A percentile compares a stretch with the other conserved stretches of the same genome.
Conservation (phyloP, 2,113 vertebrate species). For the Bombycilla garrulus region DNA sequence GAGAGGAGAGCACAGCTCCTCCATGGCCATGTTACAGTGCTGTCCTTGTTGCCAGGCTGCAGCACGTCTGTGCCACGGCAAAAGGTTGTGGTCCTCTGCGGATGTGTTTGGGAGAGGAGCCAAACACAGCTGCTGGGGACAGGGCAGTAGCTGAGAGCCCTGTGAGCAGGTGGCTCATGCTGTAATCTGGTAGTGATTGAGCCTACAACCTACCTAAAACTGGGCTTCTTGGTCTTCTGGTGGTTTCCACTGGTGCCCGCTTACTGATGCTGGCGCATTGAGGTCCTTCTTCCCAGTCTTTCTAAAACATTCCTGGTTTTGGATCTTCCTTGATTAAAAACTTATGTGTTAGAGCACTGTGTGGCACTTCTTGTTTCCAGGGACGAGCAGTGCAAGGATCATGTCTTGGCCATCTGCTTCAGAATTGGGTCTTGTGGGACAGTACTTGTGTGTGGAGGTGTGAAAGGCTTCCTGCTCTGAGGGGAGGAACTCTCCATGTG, state of each 20-base stretch:
- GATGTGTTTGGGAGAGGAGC: background rate
- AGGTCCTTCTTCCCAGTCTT: background rate
- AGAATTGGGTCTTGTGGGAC: background rate
- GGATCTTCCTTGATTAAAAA: background rate
- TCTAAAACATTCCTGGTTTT: background rate
- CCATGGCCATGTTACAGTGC: rapidly evolving
- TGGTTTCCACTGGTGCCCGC: background rate
- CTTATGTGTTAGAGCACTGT: background rate
- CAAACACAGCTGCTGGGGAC: background rate
- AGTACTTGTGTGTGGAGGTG: background rate
- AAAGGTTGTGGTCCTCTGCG: background rate
- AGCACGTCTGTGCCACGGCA: rapidly evolving
- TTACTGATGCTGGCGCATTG: background rate
- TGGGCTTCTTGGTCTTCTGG: background rate
- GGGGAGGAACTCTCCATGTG: background rate
- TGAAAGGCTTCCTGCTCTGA: background rate
- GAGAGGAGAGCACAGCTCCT: background rate
- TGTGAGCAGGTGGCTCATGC: background rate
- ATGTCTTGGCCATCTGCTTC: background rate
- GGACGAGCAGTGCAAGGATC: background rate
- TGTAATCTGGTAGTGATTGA: background rate
- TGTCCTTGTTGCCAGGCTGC: background rate
- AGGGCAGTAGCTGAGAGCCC: background rate
- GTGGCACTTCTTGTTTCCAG: background rate
- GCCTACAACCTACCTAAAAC: background rate